Evolutionary conservation across 2,888 invertebrate species (phyloP).

Genomic region (Theretra japonica): DNA sequence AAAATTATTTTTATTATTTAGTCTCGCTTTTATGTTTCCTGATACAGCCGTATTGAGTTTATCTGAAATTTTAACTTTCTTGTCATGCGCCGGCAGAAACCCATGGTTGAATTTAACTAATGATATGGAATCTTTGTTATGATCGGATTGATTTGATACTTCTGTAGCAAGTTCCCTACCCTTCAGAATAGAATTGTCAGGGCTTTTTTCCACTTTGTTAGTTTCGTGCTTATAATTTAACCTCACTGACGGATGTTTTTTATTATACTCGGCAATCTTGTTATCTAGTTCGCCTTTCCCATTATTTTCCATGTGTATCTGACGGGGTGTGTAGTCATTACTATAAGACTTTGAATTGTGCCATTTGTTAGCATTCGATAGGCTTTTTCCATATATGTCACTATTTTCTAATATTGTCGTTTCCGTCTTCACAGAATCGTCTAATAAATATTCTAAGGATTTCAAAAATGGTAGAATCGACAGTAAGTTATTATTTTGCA

Average conservation of each 20-base stretch:
- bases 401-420: slow-evolving; percentile 40
- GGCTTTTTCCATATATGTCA: slow-evolving; percentile 62
- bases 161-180: slow-evolving; percentile 61
- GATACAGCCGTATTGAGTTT: slow-evolving; percentile 35
- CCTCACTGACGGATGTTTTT: slow-evolving; percentile 56
- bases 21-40: slow-evolving; percentile 38
- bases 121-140: slow-evolving; percentile 56
- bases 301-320: slow-evolving; percentile 54
- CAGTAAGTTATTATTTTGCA: slow-evolving; percentile 52
- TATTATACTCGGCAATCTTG: slow-evolving; percentile 51
- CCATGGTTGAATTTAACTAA: slow-evolving; percentile 72
- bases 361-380: slow-evolving; percentile 69
- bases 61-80: slow-evolving; percentile 39
- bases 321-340: slow-evolving; percentile 67
- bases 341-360: slow-evolving; percentile 72
- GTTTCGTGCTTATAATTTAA: slow-evolving; percentile 63
- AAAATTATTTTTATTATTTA: slow-evolving; percentile 51
- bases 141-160: slow-evolving; percentile 63
- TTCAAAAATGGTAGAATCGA: slow-evolving; percentile 69
- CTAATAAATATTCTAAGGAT: slow-evolving; percentile 62
- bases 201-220: slow-evolving; percentile 48
- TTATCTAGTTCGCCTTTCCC: slow-evolving; percentile 43
- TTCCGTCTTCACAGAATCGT: slow-evolving; percentile 45
- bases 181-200: slow-evolving; percentile 53
- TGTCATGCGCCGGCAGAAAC: slow-evolving; percentile 55